These are phyloP conservation scores for Atractosteus spatula DNA, from an alignment of 2,113 vertebrate genomes.

Conservation along the genomic window DNA sequence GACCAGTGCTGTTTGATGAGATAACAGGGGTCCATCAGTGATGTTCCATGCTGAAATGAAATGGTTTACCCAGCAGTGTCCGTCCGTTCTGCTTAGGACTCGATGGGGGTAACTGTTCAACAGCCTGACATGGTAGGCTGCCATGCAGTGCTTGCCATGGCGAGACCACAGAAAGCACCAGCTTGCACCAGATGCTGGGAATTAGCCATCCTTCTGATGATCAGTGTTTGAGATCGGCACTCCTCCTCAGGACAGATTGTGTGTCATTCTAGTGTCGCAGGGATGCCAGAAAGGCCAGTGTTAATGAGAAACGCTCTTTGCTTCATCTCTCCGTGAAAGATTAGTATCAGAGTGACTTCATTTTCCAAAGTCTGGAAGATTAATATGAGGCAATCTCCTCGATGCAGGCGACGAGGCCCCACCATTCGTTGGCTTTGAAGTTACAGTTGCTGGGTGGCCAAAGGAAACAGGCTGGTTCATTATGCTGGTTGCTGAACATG, in stretches of 20 bases:
- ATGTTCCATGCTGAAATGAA: constrained; percentile 59
- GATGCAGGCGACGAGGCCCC: constrained; percentile 3
- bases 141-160: constrained; percentile 52
- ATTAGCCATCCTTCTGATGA: constrained; percentile 53
- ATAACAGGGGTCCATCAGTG: constrained; percentile 62
- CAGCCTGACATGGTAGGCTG: constrained; percentile 53
- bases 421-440: constrained; percentile 31
- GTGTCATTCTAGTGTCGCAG: constrained; percentile 41
- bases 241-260: constrained; percentile 51
- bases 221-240: constrained; percentile 40
- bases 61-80: constrained; percentile 49
- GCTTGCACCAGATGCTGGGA: constrained; percentile 67
- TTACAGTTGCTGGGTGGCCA: constrained; percentile 24
- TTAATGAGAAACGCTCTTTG: not conserved
- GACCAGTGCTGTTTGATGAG: constrained; percentile 71
- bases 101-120: constrained; percentile 51
- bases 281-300: constrained; percentile 39
- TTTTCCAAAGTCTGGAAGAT: not conserved
- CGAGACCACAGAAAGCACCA: constrained; percentile 46
- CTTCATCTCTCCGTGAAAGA: not conserved
- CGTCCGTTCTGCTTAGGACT: constrained; percentile 48
- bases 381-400: not conserved
- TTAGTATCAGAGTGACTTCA: not conserved
- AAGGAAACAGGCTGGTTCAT: constrained; percentile 28
- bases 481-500: constrained; percentile 30